Conservation (phyloP, 2,888 invertebrate species). For the Drosophila kuntzei region DNA sequence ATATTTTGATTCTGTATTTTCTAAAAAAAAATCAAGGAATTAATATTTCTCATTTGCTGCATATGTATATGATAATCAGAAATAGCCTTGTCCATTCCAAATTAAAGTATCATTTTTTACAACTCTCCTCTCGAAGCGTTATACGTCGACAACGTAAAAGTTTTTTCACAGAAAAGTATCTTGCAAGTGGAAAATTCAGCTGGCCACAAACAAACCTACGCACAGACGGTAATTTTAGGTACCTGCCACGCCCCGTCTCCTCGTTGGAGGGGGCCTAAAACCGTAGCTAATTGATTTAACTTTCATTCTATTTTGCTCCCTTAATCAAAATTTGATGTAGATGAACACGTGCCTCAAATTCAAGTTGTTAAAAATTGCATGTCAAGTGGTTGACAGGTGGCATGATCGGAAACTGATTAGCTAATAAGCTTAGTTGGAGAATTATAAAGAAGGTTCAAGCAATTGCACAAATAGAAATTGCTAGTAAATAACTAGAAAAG, state of each 20-base stretch:
- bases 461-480: conserved; percentile 27
- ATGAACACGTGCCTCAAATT: conserved; percentile 64
- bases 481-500: conserved; percentile 48
- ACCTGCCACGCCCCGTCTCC: not conserved
- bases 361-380: conserved; percentile 53
- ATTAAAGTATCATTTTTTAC: conserved; percentile 28
- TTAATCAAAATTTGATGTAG: conserved; percentile 77
- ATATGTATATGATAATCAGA: conserved; percentile 34
- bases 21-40: not conserved
- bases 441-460: conserved; percentile 21
- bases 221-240: conserved; percentile 13
- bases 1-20: not conserved
- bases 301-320: conserved; percentile 33
- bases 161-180: conserved; percentile 36
- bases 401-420: conserved; percentile 59
- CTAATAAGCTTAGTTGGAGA: conserved; percentile 31
- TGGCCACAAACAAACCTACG: conserved; percentile 39
- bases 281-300: conserved; percentile 65
- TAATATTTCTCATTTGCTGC: not conserved
- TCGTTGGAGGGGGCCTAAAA: conserved; percentile 8
- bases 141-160: conserved; percentile 38
- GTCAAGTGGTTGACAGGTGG: conserved; percentile 57
- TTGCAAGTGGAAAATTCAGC: conserved; percentile 57
- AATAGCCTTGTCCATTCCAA: conserved; percentile 23
- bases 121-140: conserved; percentile 7